Percentiles rank a stretch among this genome's conserved stretches.
These are phyloP conservation scores for Diabrotica undecimpunctata DNA, from an alignment of 1,140 invertebrate genomes.

Conservation along the genomic window DNA sequence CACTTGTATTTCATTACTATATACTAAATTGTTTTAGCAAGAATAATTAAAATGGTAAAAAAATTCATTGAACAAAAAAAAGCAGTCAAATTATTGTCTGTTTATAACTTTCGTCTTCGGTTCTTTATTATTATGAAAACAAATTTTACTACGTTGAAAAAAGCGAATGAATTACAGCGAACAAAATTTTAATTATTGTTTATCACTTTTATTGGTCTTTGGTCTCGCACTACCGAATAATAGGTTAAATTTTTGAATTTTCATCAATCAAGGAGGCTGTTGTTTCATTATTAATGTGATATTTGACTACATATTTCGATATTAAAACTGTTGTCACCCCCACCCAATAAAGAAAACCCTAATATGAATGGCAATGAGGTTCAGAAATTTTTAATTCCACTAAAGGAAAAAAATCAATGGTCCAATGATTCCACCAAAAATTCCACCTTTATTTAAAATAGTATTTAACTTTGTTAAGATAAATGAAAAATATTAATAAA, in stretches of 20 bases:
- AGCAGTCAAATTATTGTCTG: too few relatives aligned
- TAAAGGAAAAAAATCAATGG: neutral
- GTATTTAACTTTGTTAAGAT: too few relatives aligned
- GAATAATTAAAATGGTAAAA: too few relatives aligned
- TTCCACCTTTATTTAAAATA: neutral
- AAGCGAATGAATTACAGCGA: neutral
- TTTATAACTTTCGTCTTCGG: too few relatives aligned
- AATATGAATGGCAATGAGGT: neutral
- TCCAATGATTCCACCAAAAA: neutral
- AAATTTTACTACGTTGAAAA: too few relatives aligned
- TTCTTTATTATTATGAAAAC: too few relatives aligned
- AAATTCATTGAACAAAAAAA: too few relatives aligned
- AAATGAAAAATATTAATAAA: too few relatives aligned
- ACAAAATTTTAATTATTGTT: neutral
- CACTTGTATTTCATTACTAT: too few relatives aligned
- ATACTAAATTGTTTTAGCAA: too few relatives aligned
- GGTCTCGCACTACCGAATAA: neutral
- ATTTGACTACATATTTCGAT: constrained; percentile 17
- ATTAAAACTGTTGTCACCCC: constrained; percentile 4
- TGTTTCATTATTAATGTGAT: constrained; percentile 19
- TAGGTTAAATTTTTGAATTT: constrained; percentile 7
- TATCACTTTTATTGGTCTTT: neutral
- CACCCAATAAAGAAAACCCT: neutral
- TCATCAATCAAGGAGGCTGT: constrained; percentile 19
- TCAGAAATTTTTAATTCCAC: neutral